Base-by-base conservation (phyloP, 2,888 invertebrate genomes). In the Apomyelois bistriatella region DNA sequence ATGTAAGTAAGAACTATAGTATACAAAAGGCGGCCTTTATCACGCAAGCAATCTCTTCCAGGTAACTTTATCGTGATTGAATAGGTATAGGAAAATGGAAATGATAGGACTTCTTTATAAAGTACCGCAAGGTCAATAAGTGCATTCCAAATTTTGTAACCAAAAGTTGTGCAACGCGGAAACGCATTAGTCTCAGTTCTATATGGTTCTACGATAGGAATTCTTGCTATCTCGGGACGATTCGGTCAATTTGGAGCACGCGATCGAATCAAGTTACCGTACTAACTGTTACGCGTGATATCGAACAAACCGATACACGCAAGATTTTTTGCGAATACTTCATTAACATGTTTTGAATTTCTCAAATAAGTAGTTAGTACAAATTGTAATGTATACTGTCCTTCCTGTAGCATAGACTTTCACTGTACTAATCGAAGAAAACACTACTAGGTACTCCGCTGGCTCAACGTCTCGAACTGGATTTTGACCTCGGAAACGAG, bases 211-310 rank as follows among this genome's bases (percentile, higher is more conserved):
- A 51, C 41, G 53, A 53, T 40, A 40, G 32, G 35, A 8, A 17
- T 50, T 49, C 61, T 62, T 64, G 67, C 62, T 65, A 53, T 56
- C 57, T 68, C 58, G 58, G 55, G 66, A 71, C 66, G 68, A 61
- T 71, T 68, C 65, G 63, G 66, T 68, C 64, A 66, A 69, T 73
- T 72, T 63, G 52, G 58, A 68, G 68, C 84, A 83, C 82, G 82
- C 78, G 68, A 75, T 66, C 54, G 43, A 63, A 59, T 57, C 59
- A 60, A 67, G 66, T 76, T 76, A 84, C 84, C 72, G 83, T 80
- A 83, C 58, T 82, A 81, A 83, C 79, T 74, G 80, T 84, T 78
- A 75, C 78, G 75, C 76, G 72, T 67, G 64, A 64, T 68, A 62
- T 61, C 61, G 64, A 59, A 9, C 60, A 60, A 60, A 64, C 64